phyloP scores from a whole-genome alignment of 2,888 invertebrate genomes.

The Cyaniris semiargus region DNA sequence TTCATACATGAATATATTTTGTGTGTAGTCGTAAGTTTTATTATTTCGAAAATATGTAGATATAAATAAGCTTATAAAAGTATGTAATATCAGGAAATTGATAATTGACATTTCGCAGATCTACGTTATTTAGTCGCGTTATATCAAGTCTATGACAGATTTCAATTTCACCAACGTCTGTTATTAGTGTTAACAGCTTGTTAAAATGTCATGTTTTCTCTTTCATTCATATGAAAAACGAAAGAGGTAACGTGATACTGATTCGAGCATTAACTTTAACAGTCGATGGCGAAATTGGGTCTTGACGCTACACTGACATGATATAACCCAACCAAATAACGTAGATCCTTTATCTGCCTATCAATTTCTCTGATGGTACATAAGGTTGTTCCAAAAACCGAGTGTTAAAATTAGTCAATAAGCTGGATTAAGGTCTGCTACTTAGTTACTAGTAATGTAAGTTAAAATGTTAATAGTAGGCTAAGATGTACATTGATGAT shows the following conservation, averaged over 20 bases:
- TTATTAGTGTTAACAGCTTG: too few species aligned
- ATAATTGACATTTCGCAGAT: too few species aligned
- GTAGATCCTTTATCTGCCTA: background rate
- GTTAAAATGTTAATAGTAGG: background rate
- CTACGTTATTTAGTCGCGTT: too few species aligned
- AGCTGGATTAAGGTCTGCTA: constrained; percentile 18
- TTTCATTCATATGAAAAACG: too few species aligned
- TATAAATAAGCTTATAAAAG: too few species aligned
- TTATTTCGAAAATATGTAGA: background rate
- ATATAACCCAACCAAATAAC: background rate
- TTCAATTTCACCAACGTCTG: too few species aligned
- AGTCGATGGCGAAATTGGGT: too few species aligned
- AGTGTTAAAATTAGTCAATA: background rate
- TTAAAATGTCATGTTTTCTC: too few species aligned
- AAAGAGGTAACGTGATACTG: too few species aligned
- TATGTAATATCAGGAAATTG: too few species aligned
- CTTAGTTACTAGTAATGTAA: background rate
- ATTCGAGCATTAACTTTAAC: too few species aligned
- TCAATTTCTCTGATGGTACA: background rate
- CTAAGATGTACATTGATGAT: constrained; percentile 37
- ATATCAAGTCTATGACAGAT: too few species aligned
- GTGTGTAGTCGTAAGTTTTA: background rate
- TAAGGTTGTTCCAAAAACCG: background rate
- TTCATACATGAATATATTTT: background rate
- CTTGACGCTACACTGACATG: background rate